Evolutionary conservation across 2,888 invertebrate species (phyloP), one percentile per base, ranked within the genome.

Genomic region (Noctua comes): DNA sequence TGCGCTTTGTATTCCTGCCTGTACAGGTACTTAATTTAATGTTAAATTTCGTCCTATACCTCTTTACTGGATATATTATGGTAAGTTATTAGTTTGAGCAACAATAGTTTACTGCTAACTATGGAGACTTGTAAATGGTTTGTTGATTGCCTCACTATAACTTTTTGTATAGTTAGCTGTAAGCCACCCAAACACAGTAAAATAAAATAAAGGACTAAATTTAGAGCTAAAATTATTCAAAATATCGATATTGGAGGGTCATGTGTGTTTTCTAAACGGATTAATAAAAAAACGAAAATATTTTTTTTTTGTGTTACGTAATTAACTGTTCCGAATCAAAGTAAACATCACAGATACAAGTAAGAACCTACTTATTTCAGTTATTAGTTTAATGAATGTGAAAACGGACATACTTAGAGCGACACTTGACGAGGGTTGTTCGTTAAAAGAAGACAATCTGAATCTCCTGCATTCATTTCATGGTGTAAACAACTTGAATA

Each of bases 381-480:
- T 82, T 82, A 73, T 66, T 65, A 62, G 36, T 76, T 70, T 46
- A 79, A 71, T 68, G 18, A 76, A 68, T 36, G 59, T 51, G 62
- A 62, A 86, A 73, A 77, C 57, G 46, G 66, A 76, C 65, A 31
- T 77, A 11, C 70, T 76, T 71, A 80, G 57, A 80, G 65, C 54
- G 91, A 89, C 91, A 88, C 80, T 88, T 93, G 92, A 93, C 90
- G 87, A 93, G 92, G 93, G 92, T 92, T 73, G 83, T 88, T 91
- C 85, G 88, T 92, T 91, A 88, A 85, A 90, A 68, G 68, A 86
- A 83, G n/a, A 71, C 62, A 77, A 85, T 90, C 87, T 80, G 82
- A 88, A 89, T 89, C 79, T 82, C 86, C 70, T 86, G 84, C 87
- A 90, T 89, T 90, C 84, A 88, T 88, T 86, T 83, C 73, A 66